Conservation (phyloP, 2,888 invertebrate genomes). For the Osmoderma eremita region DNA sequence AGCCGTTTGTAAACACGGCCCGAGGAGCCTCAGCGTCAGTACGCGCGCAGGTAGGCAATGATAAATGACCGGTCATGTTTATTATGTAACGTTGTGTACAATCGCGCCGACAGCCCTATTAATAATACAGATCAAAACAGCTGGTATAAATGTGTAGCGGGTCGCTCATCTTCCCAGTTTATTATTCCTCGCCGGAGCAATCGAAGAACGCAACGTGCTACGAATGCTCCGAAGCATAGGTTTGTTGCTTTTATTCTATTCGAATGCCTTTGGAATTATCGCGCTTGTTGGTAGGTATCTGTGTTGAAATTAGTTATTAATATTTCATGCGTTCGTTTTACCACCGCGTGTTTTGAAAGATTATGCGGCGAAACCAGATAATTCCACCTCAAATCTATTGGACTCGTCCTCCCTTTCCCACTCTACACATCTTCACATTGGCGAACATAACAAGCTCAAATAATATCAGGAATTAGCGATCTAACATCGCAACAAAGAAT, state of each 20-base stretch:
- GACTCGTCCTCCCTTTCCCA: no score
- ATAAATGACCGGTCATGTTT: conserved; percentile 35
- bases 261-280: not conserved
- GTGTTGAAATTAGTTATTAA: conserved; percentile 28
- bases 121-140: conserved; percentile 37
- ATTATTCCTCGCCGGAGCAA: conserved; percentile 19
- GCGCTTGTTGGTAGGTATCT: conserved; percentile 15
- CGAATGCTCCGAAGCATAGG: conserved; percentile 1
- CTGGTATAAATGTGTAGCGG: no score
- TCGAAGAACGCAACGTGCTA: conserved; percentile 9
- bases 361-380: no score
- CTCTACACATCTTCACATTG: no score
- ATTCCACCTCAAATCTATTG: no score
- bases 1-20: conserved; percentile 22
- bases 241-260: conserved; percentile 15
- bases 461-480: no score
- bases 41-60: conserved; percentile 31
- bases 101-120: conserved; percentile 31
- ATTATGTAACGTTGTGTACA: conserved; percentile 34
- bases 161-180: no score
- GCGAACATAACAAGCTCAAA: no score
- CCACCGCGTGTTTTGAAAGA: no score
- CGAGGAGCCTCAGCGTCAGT: not conserved
- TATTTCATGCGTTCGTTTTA: not conserved
- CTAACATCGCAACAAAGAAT: no score